These are phyloP conservation scores for Rhinogobius similis DNA, from an alignment of 2,113 vertebrate species.

Conservation along the genomic window DNA sequence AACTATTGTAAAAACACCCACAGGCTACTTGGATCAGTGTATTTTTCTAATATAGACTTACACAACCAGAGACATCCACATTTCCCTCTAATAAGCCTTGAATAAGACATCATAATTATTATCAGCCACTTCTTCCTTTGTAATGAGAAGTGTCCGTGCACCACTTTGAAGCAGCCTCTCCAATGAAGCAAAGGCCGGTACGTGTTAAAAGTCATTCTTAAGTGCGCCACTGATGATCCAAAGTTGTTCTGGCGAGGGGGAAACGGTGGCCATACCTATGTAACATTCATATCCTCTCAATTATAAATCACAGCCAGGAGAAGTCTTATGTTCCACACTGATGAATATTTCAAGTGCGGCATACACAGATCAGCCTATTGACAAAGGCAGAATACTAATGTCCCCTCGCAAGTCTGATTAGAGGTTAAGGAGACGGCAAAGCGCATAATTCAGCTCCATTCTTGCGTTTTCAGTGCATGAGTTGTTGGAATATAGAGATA, in stretches of 20 bases:
- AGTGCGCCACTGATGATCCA: conserved; percentile 65
- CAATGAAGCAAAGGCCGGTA: conserved; percentile 36
- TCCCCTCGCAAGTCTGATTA: conserved; percentile 74
- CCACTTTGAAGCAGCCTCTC: conserved; percentile 60
- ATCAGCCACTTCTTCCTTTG: background rate
- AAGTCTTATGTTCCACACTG: conserved; percentile 73
- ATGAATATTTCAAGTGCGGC: conserved; percentile 83
- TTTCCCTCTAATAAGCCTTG: background rate
- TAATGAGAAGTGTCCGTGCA: conserved; percentile 26
- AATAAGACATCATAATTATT: background rate
- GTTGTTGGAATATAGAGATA: conserved; percentile 47
- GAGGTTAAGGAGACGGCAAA: conserved; percentile 81
- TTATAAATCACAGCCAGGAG: conserved; percentile 80
- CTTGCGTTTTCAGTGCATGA: conserved; percentile 71
- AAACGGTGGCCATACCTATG: conserved; percentile 72
- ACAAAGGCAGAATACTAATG: conserved; percentile 83
- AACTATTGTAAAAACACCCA: too few species aligned
- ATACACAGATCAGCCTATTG: conserved; percentile 83
- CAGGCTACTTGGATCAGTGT: too few species aligned
- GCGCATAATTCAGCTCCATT: conserved; percentile 81
- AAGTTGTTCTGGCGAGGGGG: conserved; percentile 61
- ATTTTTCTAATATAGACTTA: too few species aligned
- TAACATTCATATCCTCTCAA: conserved; percentile 84
- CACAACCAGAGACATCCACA: too few species aligned
- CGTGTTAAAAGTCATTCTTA: conserved; percentile 67